Evolutionary conservation across 2,113 vertebrate species (phyloP).

Genomic region (Boleophthalmus pectinirostris): DNA sequence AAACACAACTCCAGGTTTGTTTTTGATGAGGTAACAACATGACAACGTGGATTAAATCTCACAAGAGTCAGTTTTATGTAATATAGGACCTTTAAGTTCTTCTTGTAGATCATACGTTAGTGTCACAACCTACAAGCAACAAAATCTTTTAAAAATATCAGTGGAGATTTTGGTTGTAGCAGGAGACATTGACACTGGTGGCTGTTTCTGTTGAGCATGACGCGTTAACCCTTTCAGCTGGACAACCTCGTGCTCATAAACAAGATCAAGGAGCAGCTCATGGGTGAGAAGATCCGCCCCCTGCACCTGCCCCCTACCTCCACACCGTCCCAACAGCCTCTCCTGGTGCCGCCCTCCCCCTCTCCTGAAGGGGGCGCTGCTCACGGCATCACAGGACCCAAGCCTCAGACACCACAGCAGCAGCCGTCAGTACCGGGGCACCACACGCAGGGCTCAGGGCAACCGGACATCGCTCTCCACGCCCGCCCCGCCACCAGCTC

Average conservation of each 20-base stretch:
- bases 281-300: conserved; percentile 98
- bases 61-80: too few relatives aligned
- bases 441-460: conserved; percentile 84
- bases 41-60: too few relatives aligned
- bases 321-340: conserved; percentile 89
- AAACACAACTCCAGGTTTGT: too few relatives aligned
- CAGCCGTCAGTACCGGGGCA: conserved; percentile 70
- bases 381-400: conserved; percentile 87
- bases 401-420: conserved; percentile 89
- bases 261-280: conserved; percentile 99
- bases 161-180: neutral
- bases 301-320: conserved; percentile 92
- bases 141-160: neutral
- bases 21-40: too few relatives aligned
- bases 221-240: conserved; percentile 81
- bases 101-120: neutral
- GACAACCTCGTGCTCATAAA: conserved; percentile 99
- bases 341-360: conserved; percentile 82
- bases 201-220: conserved; percentile 74
- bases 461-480: conserved; percentile 91
- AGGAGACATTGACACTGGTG: conserved; percentile 63
- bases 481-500: conserved; percentile 91
- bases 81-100: too few relatives aligned
- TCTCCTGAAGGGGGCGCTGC: conserved; percentile 83
- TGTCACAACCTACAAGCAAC: neutral